Conservation (phyloP, 2,113 vertebrate genomes). For the Petroica traversi region DNA sequence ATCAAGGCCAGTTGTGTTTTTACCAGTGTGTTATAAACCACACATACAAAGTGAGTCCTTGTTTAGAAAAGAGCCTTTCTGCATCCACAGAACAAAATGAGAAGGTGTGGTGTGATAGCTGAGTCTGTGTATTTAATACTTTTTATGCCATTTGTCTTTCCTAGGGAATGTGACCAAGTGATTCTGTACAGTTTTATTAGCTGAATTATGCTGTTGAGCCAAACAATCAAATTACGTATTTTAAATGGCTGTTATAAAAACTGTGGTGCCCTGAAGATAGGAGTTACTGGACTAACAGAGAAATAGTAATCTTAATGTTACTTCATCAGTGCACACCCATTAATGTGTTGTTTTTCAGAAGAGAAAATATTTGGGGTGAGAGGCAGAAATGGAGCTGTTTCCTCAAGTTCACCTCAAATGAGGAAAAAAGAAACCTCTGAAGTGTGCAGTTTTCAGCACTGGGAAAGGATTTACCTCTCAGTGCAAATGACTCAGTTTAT, state of each 20-base stretch:
- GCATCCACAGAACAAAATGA: background rate
- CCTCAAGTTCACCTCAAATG: background rate
- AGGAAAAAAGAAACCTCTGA: background rate
- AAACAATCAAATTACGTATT: background rate
- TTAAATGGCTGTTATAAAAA: background rate
- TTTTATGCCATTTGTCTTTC: background rate
- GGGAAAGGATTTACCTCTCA: background rate
- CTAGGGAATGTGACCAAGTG: background rate
- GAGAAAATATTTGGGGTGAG: background rate
- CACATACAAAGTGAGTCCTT: background rate
- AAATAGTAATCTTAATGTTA: background rate
- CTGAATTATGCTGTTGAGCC: background rate
- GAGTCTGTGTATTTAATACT: background rate
- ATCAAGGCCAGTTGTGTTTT: background rate
- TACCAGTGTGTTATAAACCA: background rate
- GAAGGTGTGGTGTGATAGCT: background rate
- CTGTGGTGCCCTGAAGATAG: background rate
- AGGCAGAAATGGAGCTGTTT: background rate
- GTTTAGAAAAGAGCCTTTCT: background rate
- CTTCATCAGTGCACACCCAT: background rate
- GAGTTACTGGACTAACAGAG: background rate
- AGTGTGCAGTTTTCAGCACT: background rate
- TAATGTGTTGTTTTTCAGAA: background rate
- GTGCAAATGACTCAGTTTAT: background rate
- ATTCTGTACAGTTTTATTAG: background rate